These are phyloP conservation scores for Troilus luridus DNA, from an alignment of 2,888 invertebrate species.

Conservation along the genomic window DNA sequence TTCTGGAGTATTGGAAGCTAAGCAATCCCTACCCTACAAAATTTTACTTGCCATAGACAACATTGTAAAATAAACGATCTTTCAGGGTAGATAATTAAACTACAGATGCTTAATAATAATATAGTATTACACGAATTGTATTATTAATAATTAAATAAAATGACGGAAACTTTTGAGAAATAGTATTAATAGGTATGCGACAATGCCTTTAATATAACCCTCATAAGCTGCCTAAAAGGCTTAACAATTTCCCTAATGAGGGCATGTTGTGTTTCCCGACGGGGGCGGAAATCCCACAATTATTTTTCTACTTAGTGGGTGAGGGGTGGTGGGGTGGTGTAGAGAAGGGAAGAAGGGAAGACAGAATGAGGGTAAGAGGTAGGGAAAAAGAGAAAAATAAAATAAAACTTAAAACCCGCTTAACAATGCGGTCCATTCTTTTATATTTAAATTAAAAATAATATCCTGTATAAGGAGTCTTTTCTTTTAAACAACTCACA, in stretches of 20 bases:
- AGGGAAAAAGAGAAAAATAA: background rate
- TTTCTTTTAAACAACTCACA: background rate
- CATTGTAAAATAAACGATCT: too few species aligned
- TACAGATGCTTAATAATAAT: too few species aligned
- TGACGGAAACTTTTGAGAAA: too few species aligned
- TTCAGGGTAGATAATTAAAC: too few species aligned
- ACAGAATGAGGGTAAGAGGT: too few species aligned
- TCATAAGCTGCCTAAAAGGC: background rate
- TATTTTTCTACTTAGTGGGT: background rate
- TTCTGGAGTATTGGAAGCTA: too few species aligned
- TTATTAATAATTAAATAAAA: too few species aligned
- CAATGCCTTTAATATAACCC: background rate
- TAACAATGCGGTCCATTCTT: background rate
- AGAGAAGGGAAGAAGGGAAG: too few species aligned
- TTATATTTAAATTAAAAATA: conserved; percentile 22
- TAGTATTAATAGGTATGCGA: background rate
- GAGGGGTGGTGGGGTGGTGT: background rate
- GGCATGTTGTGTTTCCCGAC: background rate
- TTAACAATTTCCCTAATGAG: background rate
- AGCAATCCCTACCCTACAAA: too few species aligned
- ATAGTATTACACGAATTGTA: too few species aligned
- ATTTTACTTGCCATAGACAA: too few species aligned
- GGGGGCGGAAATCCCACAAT: background rate
- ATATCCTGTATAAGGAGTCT: background rate
- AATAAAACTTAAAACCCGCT: conserved; percentile 7